Evolutionary conservation across 2,888 invertebrate species (phyloP).

Genomic region (Coleophora flavipennella): DNA sequence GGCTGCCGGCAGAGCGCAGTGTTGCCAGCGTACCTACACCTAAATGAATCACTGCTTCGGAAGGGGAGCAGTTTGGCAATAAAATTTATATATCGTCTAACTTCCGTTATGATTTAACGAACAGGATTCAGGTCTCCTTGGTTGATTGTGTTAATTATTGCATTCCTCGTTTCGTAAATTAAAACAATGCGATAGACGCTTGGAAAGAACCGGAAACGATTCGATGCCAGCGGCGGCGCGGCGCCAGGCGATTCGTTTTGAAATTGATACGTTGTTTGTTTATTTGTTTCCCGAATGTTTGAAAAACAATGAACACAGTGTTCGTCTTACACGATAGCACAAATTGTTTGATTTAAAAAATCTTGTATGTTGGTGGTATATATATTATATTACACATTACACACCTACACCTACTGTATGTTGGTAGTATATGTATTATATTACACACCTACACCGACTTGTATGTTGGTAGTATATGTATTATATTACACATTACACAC

Average conservation of each 20-base stretch:
- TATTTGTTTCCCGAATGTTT: constrained; percentile 2
- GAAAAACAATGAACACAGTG: too few species aligned
- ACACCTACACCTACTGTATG: too few species aligned
- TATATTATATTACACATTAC: too few species aligned
- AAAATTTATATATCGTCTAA: constrained; percentile 62
- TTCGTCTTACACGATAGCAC: too few species aligned
- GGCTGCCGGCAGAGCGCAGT: constrained; percentile 37
- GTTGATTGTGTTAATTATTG: constrained; percentile 44
- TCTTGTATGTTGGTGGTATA: too few species aligned
- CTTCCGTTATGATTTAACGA: constrained; percentile 64
- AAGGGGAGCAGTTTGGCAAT: constrained; percentile 44
- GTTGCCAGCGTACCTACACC: constrained; percentile 43
- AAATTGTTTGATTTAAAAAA: too few species aligned
- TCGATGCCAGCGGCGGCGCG: neutral
- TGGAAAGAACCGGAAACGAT: constrained; percentile 6
- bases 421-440: too few species aligned
- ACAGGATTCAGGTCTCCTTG: constrained; percentile 44
- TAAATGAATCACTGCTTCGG: constrained; percentile 54
- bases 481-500: too few species aligned
- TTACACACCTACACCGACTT: too few species aligned
- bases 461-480: too few species aligned
- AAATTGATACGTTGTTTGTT: neutral
- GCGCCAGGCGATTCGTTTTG: neutral
- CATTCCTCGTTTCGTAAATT: constrained; percentile 34
- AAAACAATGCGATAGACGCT: constrained; percentile 13